A percentile compares a stretch with the other conserved stretches of the same genome.
These are phyloP conservation scores for Fratercula arctica DNA, from an alignment of 2,797 vertebrate species.

Conservation along the genomic window DNA sequence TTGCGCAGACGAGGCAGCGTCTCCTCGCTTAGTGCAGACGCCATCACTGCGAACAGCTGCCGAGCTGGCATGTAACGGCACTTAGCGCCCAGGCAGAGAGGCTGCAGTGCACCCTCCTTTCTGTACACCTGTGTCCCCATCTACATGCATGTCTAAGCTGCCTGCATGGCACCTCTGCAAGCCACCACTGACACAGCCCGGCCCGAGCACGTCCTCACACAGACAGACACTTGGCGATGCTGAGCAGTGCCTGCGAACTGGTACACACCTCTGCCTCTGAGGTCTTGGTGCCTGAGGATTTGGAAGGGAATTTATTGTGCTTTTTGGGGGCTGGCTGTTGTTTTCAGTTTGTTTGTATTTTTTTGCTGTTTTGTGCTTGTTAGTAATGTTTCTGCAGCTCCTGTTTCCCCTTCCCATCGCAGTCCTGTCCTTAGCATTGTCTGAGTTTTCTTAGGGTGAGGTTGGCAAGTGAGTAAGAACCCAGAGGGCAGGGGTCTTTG, in stretches of 20 bases:
- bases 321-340: conserved; percentile 73
- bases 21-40: background rate
- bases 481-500: background rate
- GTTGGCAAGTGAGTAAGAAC: background rate
- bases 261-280: background rate
- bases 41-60: rapidly evolving
- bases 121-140: background rate
- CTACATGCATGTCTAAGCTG: background rate
- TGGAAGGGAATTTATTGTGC: conserved; percentile 59
- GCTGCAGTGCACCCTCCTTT: background rate
- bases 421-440: conserved; percentile 57
- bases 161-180: conserved; percentile 33
- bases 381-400: conserved; percentile 59
- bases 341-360: conserved; percentile 75
- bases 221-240: rapidly evolving
- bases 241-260: background rate
- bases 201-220: rapidly evolving
- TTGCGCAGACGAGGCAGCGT: rapidly evolving
- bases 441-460: background rate
- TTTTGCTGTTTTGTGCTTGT: conserved; percentile 78
- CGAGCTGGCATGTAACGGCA: background rate
- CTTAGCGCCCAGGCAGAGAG: background rate
- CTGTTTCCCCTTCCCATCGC: conserved; percentile 20
- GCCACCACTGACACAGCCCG: background rate
- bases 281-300: background rate